Base-by-base conservation (phyloP, 2,113 vertebrate genomes). In the Poeciliopsis turrubarensis region DNA sequence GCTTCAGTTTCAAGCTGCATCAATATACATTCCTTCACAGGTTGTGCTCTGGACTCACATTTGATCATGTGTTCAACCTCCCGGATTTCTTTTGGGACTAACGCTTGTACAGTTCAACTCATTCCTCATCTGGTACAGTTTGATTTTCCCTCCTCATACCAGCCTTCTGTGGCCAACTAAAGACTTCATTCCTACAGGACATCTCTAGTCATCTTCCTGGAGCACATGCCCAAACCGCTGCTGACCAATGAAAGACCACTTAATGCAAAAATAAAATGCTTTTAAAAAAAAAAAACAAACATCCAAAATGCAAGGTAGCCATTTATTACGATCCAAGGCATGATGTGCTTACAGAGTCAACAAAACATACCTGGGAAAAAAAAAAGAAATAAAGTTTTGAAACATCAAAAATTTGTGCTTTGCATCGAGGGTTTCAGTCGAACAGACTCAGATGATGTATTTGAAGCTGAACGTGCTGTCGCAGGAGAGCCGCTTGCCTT, bases 381-480 rank as follows among this genome's bases (percentile, higher is more conserved):
- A 15, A 15, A 82, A 10, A 92, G 86, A 37, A 76, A 34, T 57
- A 30, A 83, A 82, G 76, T 64, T 76, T 30, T 73, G 27, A 78
- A 85, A 66, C 73, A 54, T 37, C 41, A 54, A 76, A 37, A 66
- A 29, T 47, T 4, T 31, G 12, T 66, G 44, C 37, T 70, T 70
- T 41, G 34, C 57, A 72, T 69, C 41, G 0, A 2, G 32, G 68
- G 44, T 62, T 39, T 73, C 60, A 47, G 67, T 12, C 3, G 11
- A 68, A 60, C 37, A 15, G 39, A 31, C 54, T 93, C 92, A 99
- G 83, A 99, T 97, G 57, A 99, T 98, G 74, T 99, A 99, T 67
- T 99, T 99, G 95, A 99, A 99, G 81, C 98, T 99, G 94, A 99
- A 99, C 0, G 96, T 98, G 93, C 96, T 98, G 61, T 99, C 97